phyloP scores from a whole-genome alignment of 2,113 vertebrate species.

The Furnarius figulus region DNA sequence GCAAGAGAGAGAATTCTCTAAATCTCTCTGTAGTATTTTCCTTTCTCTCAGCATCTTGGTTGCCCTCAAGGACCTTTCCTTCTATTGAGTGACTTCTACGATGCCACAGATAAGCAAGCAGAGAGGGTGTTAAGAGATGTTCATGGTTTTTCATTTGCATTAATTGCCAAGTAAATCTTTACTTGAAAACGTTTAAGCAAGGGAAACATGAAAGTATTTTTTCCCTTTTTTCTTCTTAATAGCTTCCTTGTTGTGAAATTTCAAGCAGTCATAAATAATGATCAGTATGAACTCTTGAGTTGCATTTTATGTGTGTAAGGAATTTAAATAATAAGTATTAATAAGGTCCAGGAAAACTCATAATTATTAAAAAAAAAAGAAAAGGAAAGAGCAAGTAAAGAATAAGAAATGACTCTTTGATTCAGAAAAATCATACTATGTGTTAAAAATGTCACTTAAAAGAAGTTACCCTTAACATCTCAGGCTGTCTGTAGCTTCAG shows the following conservation, averaged over 20 bases:
- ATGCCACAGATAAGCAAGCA: not conserved
- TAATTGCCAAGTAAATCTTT: not conserved
- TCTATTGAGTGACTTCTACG: not conserved
- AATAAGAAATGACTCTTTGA: not conserved
- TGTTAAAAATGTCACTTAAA: not conserved
- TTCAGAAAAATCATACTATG: not conserved
- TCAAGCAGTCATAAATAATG: not conserved
- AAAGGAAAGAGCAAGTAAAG: not conserved
- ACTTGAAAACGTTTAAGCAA: not conserved
- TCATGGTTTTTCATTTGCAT: not conserved
- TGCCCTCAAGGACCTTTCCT: not conserved
- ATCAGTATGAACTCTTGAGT: not conserved
- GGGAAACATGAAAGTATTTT: not conserved
- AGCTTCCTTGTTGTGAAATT: not conserved
- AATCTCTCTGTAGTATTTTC: not conserved
- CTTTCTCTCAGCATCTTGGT: not conserved
- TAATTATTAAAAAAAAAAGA: not conserved
- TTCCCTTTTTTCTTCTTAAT: not conserved
- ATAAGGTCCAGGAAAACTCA: not conserved
- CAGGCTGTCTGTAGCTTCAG: not conserved
- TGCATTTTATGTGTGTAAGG: not conserved
- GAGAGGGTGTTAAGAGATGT: not conserved
- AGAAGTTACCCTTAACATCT: not conserved
- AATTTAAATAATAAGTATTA: constrained; percentile 26
- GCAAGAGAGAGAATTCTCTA: not conserved